Evolutionary conservation across 2,888 invertebrate genomes (phyloP).

Genomic region (Pyrocoelia pectoralis): DNA sequence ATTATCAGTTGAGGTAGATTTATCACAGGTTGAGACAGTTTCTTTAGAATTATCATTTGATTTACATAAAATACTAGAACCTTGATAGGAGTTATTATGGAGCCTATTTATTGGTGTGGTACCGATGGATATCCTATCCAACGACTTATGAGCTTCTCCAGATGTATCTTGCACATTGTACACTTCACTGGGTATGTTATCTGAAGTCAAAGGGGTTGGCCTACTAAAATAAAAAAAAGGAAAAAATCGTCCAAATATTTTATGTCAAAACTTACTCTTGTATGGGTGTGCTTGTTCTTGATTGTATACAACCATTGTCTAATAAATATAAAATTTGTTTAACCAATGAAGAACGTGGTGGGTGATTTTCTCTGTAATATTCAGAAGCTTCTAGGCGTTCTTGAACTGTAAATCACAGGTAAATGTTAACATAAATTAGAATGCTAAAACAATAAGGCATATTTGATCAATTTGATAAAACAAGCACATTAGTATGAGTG

Average conservation of each 20-base stretch:
- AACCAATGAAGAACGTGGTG: slow-evolving; percentile 43
- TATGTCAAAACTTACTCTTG: background rate
- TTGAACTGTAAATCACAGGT: slow-evolving; percentile 49
- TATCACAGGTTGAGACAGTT: slow-evolving; percentile 6
- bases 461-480: no score
- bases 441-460: no score
- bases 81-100: slow-evolving; percentile 38
- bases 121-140: slow-evolving; percentile 21
- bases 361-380: slow-evolving; percentile 47
- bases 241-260: no score
- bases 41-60: background rate
- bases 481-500: no score
- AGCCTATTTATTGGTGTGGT: slow-evolving; percentile 42
- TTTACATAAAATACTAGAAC: no score
- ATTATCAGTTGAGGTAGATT: slow-evolving; percentile 16
- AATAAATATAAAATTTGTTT: slow-evolving; percentile 53
- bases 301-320: slow-evolving; percentile 33
- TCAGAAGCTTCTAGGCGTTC: slow-evolving; percentile 52
- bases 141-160: slow-evolving; percentile 19
- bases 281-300: slow-evolving; percentile 22
- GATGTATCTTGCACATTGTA: slow-evolving; percentile 6
- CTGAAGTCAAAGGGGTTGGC: no score
- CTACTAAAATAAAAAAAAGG: no score
- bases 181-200: background rate
- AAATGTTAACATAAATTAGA: slow-evolving; percentile 6